A percentile compares a stretch with the other conserved stretches of the same genome.
These are phyloP conservation scores for Lathronympha strigana DNA, from an alignment of 2,888 invertebrate genomes.

Conservation along the genomic window DNA sequence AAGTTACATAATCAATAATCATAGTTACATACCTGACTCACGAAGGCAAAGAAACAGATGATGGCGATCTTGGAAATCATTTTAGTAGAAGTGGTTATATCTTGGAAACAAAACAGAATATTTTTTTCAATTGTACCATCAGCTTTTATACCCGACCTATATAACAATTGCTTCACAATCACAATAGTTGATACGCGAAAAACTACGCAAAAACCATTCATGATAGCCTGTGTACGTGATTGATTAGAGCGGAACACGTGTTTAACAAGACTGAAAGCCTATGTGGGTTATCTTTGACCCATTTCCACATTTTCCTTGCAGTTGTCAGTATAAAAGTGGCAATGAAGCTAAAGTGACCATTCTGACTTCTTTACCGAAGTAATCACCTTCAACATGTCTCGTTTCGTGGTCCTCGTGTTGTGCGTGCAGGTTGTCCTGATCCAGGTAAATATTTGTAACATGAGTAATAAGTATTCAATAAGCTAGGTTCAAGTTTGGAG, in stretches of 20 bases:
- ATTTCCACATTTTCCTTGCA: slow-evolving; percentile 5
- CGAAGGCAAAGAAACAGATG: slow-evolving; percentile 15
- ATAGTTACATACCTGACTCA: slow-evolving; percentile 23
- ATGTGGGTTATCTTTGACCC: slow-evolving; percentile 8
- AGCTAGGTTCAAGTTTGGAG: too few relatives aligned
- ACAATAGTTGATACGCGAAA: slow-evolving; percentile 11
- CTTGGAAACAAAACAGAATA: neutral
- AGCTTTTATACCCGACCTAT: slow-evolving; percentile 4
- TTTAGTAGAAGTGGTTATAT: neutral
- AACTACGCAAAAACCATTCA: slow-evolving; percentile 7
- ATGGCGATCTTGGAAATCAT: slow-evolving; percentile 9
- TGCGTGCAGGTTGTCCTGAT: slow-evolving; percentile 17
- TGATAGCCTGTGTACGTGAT: slow-evolving; percentile 4
- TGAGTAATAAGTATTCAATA: too few relatives aligned
- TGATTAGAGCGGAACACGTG: neutral
- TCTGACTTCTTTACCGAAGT: slow-evolving; percentile 3
- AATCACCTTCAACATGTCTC: slow-evolving; percentile 22
- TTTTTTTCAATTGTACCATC: neutral
- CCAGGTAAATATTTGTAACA: neutral
- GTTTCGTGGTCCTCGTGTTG: neutral
- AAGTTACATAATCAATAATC: too few relatives aligned
- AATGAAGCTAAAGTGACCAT: neutral
- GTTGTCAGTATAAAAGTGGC: neutral
- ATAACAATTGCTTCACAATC: slow-evolving; percentile 10
- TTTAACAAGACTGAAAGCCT: neutral